phyloP scores from a whole-genome alignment of 2,797 vertebrate species.

The Tenualosa thibaudeaui region DNA sequence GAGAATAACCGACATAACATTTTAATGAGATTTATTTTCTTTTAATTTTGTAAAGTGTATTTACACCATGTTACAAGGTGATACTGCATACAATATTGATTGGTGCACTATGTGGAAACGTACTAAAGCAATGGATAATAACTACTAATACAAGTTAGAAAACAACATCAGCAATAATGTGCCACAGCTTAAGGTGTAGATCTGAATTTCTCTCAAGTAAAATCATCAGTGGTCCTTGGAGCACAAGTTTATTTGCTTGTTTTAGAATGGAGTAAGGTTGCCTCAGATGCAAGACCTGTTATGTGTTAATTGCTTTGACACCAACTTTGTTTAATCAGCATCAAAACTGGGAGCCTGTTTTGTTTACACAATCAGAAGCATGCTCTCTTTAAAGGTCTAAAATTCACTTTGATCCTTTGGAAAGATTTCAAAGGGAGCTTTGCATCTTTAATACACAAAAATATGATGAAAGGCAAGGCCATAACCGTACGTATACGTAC shows the following conservation, averaged over 20 bases:
- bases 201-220: neutral
- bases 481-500: constrained; percentile 2
- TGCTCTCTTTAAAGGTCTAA: constrained; percentile 25
- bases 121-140: too few relatives aligned
- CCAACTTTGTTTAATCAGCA: constrained; percentile 39
- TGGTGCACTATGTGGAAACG: too few relatives aligned
- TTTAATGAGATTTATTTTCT: too few relatives aligned
- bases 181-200: neutral
- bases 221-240: neutral
- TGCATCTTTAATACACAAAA: constrained; percentile 28
- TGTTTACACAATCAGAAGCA: constrained; percentile 27
- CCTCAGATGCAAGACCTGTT: constrained; percentile 1
- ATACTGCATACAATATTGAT: too few relatives aligned
- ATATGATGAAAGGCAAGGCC: constrained; percentile 29
- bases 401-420: constrained; percentile 42
- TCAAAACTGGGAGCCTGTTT: constrained; percentile 18
- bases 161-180: neutral
- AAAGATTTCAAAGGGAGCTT: constrained; percentile 42
- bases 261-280: neutral
- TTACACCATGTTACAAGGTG: too few relatives aligned
- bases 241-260: neutral
- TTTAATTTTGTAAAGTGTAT: too few relatives aligned
- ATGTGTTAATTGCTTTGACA: constrained; percentile 43
- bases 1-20: too few relatives aligned
- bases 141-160: too few relatives aligned